Conservation (phyloP, 2,888 invertebrate species). For the Aspidiotus rigidus region DNA sequence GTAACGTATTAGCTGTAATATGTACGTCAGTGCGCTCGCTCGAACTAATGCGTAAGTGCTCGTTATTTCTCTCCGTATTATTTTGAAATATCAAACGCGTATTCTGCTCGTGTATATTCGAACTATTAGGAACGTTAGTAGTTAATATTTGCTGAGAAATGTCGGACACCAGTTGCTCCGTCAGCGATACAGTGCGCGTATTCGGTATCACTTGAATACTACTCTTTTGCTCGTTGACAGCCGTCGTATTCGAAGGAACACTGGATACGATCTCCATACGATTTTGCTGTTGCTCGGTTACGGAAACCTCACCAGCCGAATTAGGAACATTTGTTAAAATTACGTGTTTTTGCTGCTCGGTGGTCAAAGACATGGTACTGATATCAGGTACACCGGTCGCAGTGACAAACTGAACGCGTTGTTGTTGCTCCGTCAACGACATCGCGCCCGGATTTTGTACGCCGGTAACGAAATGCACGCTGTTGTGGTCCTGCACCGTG, state of each 20-base stretch:
- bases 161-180: conserved; percentile 35
- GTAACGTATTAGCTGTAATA: conserved; percentile 18
- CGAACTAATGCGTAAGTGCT: conserved; percentile 20
- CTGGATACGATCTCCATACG: conserved; percentile 38
- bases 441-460: conserved; percentile 25
- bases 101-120: conserved; percentile 32
- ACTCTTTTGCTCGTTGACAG: conserved; percentile 36
- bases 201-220: conserved; percentile 38
- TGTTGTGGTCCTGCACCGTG: conserved; percentile 36
- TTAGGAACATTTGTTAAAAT: conserved; percentile 38
- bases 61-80: conserved; percentile 8
- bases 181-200: conserved; percentile 36
- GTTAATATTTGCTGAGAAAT: conserved; percentile 37
- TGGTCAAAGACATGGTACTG: conserved; percentile 28
- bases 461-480: conserved; percentile 37
- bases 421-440: conserved; percentile 34
- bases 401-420: conserved; percentile 34
- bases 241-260: conserved; percentile 34
- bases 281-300: conserved; percentile 35
- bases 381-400: conserved; percentile 35
- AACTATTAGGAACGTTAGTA: conserved; percentile 37
- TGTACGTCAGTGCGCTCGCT: conserved; percentile 28
- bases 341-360: conserved; percentile 35
- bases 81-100: conserved; percentile 24
- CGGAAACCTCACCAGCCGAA: conserved; percentile 29